Conservation (phyloP, 2,113 vertebrate genomes). For the Dolichotis patagonum region DNA sequence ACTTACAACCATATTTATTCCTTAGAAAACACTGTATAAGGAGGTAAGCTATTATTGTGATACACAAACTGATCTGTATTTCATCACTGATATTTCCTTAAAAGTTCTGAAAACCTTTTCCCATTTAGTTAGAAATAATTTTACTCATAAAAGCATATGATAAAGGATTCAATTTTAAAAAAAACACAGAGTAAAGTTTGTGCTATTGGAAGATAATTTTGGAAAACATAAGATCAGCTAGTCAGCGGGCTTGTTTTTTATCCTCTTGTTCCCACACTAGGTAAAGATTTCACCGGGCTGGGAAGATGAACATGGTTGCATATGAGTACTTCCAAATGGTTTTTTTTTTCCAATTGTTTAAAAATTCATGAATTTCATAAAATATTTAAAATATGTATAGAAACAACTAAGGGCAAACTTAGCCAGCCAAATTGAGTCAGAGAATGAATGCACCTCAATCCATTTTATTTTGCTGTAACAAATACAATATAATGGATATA, state of each 20-base stretch:
- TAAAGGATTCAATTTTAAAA: neutral
- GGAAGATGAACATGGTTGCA: neutral
- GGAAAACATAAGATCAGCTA: neutral
- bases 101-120: neutral
- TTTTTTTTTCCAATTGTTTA: neutral
- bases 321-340: neutral
- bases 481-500: neutral
- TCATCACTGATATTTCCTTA: neutral
- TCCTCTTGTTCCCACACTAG: neutral
- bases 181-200: neutral
- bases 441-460: neutral
- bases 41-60: neutral
- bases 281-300: neutral
- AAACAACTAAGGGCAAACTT: neutral
- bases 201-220: conserved; percentile 7
- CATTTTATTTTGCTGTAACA: neutral
- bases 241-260: neutral
- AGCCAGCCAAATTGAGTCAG: neutral
- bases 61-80: neutral
- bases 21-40: neutral
- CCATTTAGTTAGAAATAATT: neutral
- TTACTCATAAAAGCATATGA: neutral
- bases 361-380: neutral
- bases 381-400: neutral
- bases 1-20: neutral